Conservation (phyloP, 1,140 invertebrate genomes). For the Musca vetustissima region DNA sequence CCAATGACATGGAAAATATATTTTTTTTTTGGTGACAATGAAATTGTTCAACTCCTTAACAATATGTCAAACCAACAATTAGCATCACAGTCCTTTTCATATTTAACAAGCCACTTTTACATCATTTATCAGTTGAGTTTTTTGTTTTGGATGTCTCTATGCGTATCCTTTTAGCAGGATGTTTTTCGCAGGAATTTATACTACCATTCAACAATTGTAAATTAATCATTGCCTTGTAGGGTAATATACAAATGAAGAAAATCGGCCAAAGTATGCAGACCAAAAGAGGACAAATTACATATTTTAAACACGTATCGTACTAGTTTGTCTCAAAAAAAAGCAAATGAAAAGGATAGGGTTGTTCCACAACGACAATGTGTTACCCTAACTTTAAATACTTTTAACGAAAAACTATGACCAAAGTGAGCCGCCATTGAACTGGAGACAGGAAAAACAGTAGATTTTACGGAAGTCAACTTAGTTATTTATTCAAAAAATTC, state of each 20-base stretch:
- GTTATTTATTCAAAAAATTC: no score
- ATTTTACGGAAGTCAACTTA: no score
- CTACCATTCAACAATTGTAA: constrained; percentile 6
- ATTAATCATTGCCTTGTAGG: constrained; percentile 13
- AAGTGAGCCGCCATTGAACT: no score
- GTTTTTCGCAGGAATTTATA: background rate
- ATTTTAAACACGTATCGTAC: constrained; percentile 9
- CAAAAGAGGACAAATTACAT: background rate
- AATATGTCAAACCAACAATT: constrained; percentile 15
- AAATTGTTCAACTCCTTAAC: background rate
- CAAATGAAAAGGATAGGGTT: no score
- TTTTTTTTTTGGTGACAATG: background rate
- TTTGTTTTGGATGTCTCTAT: no score
- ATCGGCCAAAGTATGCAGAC: no score
- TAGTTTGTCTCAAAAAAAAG: background rate
- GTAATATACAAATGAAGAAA: background rate
- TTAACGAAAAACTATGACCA: no score
- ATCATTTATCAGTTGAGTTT: constrained; percentile 10
- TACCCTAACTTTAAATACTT: no score
- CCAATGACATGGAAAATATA: background rate
- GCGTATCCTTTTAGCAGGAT: background rate
- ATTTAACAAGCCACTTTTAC: constrained; percentile 10
- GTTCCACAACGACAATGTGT: no score
- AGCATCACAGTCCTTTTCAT: constrained; percentile 1
- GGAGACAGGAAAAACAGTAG: no score